Conservation (phyloP, 2,113 vertebrate species). For the Dipodomys ordii region DNA sequence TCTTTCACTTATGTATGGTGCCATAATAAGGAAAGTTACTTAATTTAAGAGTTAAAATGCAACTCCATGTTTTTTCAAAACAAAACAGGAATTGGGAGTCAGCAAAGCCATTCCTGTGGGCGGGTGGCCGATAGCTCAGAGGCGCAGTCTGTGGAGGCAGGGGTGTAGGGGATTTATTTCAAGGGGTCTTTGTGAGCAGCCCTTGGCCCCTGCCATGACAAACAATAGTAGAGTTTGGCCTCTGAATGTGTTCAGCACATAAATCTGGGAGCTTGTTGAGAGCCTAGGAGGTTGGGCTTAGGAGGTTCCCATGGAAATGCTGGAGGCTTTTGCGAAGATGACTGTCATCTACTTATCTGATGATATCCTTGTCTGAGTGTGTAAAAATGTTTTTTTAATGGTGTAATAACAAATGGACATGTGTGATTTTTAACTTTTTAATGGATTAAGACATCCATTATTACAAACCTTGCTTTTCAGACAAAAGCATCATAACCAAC, state of each 20-base stretch:
- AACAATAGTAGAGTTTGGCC: background rate
- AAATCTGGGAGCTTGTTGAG: background rate
- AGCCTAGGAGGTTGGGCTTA: background rate
- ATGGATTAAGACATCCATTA: background rate
- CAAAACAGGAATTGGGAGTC: background rate
- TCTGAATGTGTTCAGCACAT: background rate
- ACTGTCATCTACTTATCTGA: background rate
- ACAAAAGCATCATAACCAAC: background rate
- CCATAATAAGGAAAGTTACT: background rate
- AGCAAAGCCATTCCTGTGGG: background rate
- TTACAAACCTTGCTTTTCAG: constrained; percentile 29
- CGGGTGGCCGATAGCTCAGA: too few relatives aligned
- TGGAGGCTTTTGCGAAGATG: background rate
- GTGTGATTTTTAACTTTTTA: constrained; percentile 2
- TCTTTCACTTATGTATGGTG: background rate
- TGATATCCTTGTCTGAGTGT: background rate
- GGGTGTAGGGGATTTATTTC: background rate
- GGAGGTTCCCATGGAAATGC: background rate
- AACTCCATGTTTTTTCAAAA: background rate
- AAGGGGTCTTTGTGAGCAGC: too few relatives aligned
- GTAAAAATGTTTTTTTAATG: constrained; percentile 2
- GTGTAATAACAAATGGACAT: constrained; percentile 2
- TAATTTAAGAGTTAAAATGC: background rate
- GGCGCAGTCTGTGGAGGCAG: too few relatives aligned
- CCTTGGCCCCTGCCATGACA: background rate